Evolutionary conservation across 2,113 vertebrate species (phyloP), one percentile per base, ranked within the genome.

Genomic region (Panurus biarmicus): DNA sequence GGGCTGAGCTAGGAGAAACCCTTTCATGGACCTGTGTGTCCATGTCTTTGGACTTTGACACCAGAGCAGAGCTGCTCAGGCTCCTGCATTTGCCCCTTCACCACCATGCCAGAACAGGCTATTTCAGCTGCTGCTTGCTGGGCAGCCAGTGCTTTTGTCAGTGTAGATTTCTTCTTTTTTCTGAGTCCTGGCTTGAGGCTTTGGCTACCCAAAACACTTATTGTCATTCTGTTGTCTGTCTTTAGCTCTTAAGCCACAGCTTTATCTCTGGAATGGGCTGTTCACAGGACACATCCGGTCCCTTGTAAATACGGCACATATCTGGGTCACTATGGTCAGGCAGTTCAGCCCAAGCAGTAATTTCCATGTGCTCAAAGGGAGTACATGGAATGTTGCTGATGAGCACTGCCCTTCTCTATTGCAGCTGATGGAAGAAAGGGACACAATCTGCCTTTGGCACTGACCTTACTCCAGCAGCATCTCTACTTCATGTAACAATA

Each of bases 11-110:
- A 54, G 61, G 44, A 58, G 66, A 65, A 65, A 4, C 20, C 20
- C 11, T 57, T n/a, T 62, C 35, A 50, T n/a, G 48, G 21, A 15
- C n/a, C 16, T 38, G 14, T 0, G 0, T 19, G n/a, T 51, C 74
- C 6, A 1, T 45, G 17, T 35, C 51, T 48, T 24, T 4, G 2
- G 7, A 40, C 35, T 25, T 44, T 23, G 26, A 15, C 11, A 7
- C 42, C 0, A 3, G 22, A 50, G 20, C 29, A 45, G 58, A 76
- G 23, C 23, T 44, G 47, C 50, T 42, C 29, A 13, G 11, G 25
- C n/a, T 11, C 17, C 62, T 53, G 44, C 0, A 1, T 12, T 48
- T 31, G 51, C 21, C 42, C 12, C 54, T 87, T 84, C 17, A 7
- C 54, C 19, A 25, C 36, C 16, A 5, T 0, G 1, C 28, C 12